A percentile compares a stretch with the other conserved stretches of the same genome.
Evolutionary conservation across 2,797 vertebrate species (phyloP).

Genomic region (Sebastes minor): DNA sequence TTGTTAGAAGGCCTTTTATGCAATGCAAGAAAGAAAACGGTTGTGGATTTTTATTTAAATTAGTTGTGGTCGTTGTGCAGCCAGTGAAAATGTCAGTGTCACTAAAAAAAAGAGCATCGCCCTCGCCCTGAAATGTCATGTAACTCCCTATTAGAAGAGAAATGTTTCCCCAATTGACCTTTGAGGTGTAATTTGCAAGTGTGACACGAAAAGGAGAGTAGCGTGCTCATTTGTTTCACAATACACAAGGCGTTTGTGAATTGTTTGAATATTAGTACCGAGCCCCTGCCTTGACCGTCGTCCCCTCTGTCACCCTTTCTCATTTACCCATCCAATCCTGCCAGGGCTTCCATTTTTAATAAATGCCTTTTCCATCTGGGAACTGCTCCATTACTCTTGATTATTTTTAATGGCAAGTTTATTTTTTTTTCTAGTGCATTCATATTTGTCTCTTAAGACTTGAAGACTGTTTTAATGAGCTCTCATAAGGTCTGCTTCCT

Average conservation of each 20-base stretch:
- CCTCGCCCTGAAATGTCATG: constrained; percentile 43
- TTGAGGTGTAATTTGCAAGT: constrained; percentile 46
- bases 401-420: constrained; percentile 65
- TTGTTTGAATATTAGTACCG: constrained; percentile 10
- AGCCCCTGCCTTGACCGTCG: background rate
- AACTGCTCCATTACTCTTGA: constrained; percentile 58
- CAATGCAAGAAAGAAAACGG: constrained; percentile 10
- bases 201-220: background rate
- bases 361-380: constrained; percentile 46
- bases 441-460: constrained; percentile 69
- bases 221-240: constrained; percentile 27
- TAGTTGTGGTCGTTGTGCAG: background rate
- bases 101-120: constrained; percentile 8
- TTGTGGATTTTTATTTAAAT: constrained; percentile 30
- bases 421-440: constrained; percentile 57
- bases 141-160: constrained; percentile 36
- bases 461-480: constrained; percentile 76
- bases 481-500: constrained; percentile 76
- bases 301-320: constrained; percentile 14
- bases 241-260: constrained; percentile 1
- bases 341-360: constrained; percentile 42
- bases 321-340: constrained; percentile 9
- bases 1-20: constrained; percentile 25
- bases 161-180: constrained; percentile 49
- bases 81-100: constrained; percentile 48